A percentile compares a stretch with the other conserved stretches of the same genome.
Conservation (phyloP, 2,797 vertebrate species). For the Ciconia nigra region DNA sequence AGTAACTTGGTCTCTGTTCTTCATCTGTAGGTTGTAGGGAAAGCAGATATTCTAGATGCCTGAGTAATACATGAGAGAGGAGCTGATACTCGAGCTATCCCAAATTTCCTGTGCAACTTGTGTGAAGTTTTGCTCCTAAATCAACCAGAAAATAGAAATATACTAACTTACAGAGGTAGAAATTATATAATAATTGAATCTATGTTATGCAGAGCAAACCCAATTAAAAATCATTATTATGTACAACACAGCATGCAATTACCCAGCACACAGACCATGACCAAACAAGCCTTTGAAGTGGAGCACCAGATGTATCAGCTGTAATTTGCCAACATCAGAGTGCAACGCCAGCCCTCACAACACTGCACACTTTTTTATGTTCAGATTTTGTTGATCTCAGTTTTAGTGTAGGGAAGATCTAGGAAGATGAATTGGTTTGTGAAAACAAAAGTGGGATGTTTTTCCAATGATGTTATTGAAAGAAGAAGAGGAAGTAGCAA, state of each 20-base stretch:
- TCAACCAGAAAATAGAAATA: neutral
- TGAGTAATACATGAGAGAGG: rapidly evolving
- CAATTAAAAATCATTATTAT: constrained; percentile 1
- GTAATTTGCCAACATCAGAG: neutral
- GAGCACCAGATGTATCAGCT: neutral
- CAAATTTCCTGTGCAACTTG: neutral
- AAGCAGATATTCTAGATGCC: neutral
- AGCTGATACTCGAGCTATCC: neutral
- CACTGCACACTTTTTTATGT: neutral
- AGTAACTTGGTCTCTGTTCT: neutral
- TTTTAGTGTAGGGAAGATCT: neutral
- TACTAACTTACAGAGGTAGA: neutral
- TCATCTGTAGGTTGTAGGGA: neutral
- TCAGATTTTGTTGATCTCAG: neutral
- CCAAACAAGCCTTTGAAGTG: neutral
- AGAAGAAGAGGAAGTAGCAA: neutral
- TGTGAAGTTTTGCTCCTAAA: neutral
- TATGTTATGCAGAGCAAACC: neutral
- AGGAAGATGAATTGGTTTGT: neutral
- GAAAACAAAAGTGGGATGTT: neutral
- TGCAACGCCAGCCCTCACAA: neutral
- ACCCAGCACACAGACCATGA: neutral
- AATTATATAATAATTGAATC: neutral
- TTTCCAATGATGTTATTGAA: neutral
- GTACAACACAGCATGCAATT: constrained; percentile 4